phyloP scores from a whole-genome alignment of 2,888 invertebrate species.

The Agrenia bidenticulata region DNA sequence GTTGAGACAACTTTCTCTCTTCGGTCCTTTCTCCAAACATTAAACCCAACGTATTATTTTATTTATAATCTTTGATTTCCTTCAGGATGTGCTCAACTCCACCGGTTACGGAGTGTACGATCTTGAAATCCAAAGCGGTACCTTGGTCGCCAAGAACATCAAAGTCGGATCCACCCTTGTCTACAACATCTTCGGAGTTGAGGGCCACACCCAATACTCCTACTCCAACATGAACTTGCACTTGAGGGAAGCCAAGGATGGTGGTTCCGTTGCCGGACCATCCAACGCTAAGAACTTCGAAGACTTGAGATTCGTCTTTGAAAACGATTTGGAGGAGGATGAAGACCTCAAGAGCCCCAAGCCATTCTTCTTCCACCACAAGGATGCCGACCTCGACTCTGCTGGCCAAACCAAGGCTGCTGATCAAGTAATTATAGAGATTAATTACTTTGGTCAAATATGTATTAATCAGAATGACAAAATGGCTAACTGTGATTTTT shows the following conservation, averaged over 20 bases:
- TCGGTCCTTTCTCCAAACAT: not conserved
- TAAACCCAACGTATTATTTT: slow-evolving; percentile 2
- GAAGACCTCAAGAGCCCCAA: slow-evolving; percentile 46
- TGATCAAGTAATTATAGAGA: slow-evolving; percentile 23
- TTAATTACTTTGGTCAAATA: not conserved
- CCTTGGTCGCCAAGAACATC: slow-evolving; percentile 40
- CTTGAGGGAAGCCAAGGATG: slow-evolving; percentile 34
- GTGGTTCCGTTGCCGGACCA: slow-evolving; percentile 45
- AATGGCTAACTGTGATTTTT: slow-evolving; percentile 8
- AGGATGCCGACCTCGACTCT: slow-evolving; percentile 40
- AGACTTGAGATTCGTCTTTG: slow-evolving; percentile 49
- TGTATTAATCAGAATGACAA: not conserved
- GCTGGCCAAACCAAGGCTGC: slow-evolving; percentile 39
- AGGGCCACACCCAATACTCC: slow-evolving; percentile 50
- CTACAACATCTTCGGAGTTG: slow-evolving; percentile 48
- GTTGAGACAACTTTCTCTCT: slow-evolving; percentile 18
- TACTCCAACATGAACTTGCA: slow-evolving; percentile 22
- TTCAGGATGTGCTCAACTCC: slow-evolving; percentile 49
- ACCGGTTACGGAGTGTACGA: slow-evolving; percentile 43
- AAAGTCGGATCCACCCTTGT: slow-evolving; percentile 36
- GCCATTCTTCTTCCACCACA: slow-evolving; percentile 52
- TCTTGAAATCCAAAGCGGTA: slow-evolving; percentile 39
- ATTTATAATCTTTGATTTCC: not conserved
- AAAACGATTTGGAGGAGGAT: slow-evolving; percentile 40
- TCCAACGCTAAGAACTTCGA: slow-evolving; percentile 40